These are phyloP conservation scores for Nautilus pompilius DNA, from an alignment of 1,140 invertebrate species.

Conservation along the genomic window DNA sequence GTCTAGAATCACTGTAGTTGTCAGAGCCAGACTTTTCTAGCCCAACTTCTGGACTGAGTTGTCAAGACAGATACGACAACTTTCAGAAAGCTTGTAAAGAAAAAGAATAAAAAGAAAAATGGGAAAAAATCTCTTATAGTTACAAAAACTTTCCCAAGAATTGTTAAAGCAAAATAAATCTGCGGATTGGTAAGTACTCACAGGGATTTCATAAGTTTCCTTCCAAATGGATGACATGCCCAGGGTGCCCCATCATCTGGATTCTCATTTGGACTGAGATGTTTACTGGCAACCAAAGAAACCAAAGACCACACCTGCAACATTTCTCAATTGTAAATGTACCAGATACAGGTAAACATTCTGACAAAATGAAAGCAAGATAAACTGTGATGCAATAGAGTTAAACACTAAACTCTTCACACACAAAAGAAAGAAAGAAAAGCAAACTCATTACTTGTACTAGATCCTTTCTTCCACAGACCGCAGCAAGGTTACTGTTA, in stretches of 20 bases:
- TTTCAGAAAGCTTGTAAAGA: not conserved
- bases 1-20: no score
- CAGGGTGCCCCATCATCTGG: conserved; percentile 64
- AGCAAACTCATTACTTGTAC: conserved; percentile 62
- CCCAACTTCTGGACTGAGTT: no score
- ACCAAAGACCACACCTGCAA: conserved; percentile 74
- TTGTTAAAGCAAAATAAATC: no score
- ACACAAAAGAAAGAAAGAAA: no score
- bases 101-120: conserved; percentile 16
- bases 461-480: conserved; percentile 74
- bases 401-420: no score
- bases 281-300: conserved; percentile 66
- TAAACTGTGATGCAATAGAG: no score
- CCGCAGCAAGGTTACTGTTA: conserved; percentile 74
- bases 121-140: not conserved
- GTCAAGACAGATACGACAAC: not conserved
- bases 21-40: no score
- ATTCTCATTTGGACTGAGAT: conserved; percentile 59
- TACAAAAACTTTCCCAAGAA: not conserved
- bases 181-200: conserved; percentile 60
- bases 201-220: conserved; percentile 78
- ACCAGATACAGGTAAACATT: no score
- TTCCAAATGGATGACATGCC: conserved; percentile 80
- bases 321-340: no score
- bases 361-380: no score